These are phyloP conservation scores for Narcine bancroftii DNA, from an alignment of 2,113 vertebrate species.

Conservation along the genomic window DNA sequence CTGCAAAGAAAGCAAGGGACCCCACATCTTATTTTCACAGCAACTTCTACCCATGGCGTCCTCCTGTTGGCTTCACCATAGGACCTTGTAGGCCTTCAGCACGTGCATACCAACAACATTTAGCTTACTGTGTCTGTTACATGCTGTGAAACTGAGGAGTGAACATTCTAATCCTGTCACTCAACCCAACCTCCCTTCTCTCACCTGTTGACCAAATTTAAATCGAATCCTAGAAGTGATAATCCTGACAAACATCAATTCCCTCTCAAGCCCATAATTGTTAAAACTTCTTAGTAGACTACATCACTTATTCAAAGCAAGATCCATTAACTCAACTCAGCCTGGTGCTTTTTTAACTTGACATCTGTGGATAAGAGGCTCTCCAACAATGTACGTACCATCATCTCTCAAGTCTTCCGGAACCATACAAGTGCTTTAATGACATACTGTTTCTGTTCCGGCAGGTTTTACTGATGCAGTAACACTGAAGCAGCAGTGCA, in stretches of 20 bases:
- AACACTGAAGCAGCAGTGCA: background rate
- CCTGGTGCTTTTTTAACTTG: background rate
- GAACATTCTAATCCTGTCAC: too few species aligned
- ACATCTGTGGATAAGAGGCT: background rate
- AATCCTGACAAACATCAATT: background rate
- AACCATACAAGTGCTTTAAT: background rate
- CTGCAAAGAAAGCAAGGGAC: too few species aligned
- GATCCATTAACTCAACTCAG: background rate
- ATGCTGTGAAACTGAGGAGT: too few species aligned
- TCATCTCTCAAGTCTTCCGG: background rate
- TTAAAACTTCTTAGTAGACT: background rate
- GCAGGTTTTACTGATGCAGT: background rate
- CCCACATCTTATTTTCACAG: too few species aligned
- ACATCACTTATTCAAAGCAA: background rate
- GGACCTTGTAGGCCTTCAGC: too few species aligned
- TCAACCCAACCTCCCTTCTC: too few species aligned
- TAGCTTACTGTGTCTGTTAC: too few species aligned
- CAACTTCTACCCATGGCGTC: too few species aligned
- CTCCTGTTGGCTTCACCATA: too few species aligned
- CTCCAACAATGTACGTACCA: background rate
- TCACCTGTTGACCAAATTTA: too few species aligned
- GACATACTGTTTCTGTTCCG: background rate
- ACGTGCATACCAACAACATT: too few species aligned
- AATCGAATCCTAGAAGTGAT: background rate
- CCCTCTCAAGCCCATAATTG: background rate